Base-by-base conservation (phyloP, 2,888 invertebrate species). In the Achlya flavicornis region DNA sequence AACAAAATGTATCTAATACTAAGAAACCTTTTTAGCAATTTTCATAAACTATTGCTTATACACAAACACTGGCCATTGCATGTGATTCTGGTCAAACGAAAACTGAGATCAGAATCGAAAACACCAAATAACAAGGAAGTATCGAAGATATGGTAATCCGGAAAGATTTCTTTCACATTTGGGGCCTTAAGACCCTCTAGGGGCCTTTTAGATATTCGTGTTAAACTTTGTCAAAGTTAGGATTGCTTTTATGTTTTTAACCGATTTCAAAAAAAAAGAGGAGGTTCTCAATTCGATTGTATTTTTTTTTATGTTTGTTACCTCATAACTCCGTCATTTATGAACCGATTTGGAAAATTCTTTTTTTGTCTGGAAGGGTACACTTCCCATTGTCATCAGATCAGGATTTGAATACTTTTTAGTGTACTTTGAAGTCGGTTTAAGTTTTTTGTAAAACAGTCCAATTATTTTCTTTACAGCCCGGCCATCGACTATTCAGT, bases 141-240 rank as follows among this genome's bases (percentile, higher is more conserved):
- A 10, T 10, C 7, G n/a, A 10, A 46, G 7, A 53, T n/a, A 53
- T 53, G 53, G 53, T 53, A 53, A 53, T 53, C 0, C 19, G 53
- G 10, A 19, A 53, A 19, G 53, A 19, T 19, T 53, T 53, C 7
- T 19, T 8, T 53, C 53, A 53, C 53, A 53, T 53, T 19, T 19
- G 19, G 53, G 19, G 53, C 53, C 53, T 7, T 16, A 8, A 19
- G 16, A 53, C 53, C 19, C 19, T 26, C 26, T 53, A n/a, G 53
- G 53, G 16, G 53, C 53, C 53, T 19, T 48, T 16, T 16, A 53
- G 19, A 53, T 53, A 53, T 53, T 53, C 53, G 16, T 16, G 19
- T 53, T 53, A 53, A 53, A 53, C 53, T 53, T 53, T 53, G 14
- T 53, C 53, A 53, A 53, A 53, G 53, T 19, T 10, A 53, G 53